phyloP scores from a whole-genome alignment of 2,888 invertebrate species.

The Idaea aversata region DNA sequence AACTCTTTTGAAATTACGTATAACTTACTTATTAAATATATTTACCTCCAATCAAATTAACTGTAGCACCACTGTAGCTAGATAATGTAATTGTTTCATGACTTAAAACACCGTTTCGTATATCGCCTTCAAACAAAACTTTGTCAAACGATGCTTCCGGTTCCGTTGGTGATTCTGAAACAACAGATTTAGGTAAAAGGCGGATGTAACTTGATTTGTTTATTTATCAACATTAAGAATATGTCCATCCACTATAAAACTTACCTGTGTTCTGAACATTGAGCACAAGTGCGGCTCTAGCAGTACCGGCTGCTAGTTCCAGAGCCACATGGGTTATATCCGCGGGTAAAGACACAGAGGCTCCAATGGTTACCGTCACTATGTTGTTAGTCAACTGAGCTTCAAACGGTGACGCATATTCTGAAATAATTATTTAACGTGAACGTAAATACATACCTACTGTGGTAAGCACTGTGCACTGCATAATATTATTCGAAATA shows the following conservation, averaged over 20 bases:
- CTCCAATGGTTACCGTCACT: conserved; percentile 38
- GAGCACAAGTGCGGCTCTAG: conserved; percentile 48
- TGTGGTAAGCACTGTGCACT: too few relatives aligned
- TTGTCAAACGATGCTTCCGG: not conserved
- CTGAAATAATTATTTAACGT: conserved; percentile 28
- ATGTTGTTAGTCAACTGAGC: conserved; percentile 33
- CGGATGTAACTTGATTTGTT: too few relatives aligned
- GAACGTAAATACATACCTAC: conserved; percentile 46
- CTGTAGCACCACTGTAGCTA: not conserved
- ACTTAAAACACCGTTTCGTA: not conserved
- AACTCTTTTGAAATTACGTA: too few relatives aligned
- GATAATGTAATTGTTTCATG: not conserved
- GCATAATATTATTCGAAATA: conserved; percentile 15
- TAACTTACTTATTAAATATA: too few relatives aligned
- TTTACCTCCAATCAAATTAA: not conserved
- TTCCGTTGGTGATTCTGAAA: not conserved
- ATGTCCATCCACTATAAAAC: not conserved
- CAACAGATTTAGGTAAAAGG: not conserved
- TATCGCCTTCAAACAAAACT: not conserved
- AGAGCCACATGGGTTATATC: conserved; percentile 42
- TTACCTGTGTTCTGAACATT: conserved; percentile 29
- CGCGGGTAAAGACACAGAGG: conserved; percentile 35
- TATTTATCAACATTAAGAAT: too few relatives aligned
- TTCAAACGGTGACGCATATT: conserved; percentile 41
- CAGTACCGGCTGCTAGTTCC: conserved; percentile 46